These are phyloP conservation scores for Micronisus gabar DNA, from an alignment of 2,113 vertebrate species.

Conservation along the genomic window DNA sequence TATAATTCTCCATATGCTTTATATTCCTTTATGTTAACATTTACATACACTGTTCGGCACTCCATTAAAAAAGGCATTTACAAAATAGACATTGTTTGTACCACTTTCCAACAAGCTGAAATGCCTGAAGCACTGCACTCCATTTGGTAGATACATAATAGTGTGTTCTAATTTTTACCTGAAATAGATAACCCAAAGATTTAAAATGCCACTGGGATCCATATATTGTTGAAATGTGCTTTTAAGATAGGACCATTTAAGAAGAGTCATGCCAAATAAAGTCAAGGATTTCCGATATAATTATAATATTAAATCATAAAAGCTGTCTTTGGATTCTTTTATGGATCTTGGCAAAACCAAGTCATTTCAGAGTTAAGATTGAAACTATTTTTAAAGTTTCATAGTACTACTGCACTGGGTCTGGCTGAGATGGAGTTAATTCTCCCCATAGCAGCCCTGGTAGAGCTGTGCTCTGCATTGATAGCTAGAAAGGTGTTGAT, in stretches of 20 bases:
- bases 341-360: background rate
- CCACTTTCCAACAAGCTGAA: slow-evolving; percentile 30
- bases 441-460: background rate
- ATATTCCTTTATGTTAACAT: slow-evolving; percentile 30
- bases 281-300: background rate
- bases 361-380: background rate
- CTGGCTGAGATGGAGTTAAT: background rate
- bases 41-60: background rate
- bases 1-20: slow-evolving; percentile 5
- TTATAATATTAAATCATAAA: slow-evolving; percentile 13
- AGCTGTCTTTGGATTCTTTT: background rate
- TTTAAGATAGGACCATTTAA: slow-evolving; percentile 33
- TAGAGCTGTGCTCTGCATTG: background rate
- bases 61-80: slow-evolving; percentile 49
- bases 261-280: slow-evolving; percentile 3
- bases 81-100: slow-evolving; percentile 53
- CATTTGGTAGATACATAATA: slow-evolving; percentile 58
- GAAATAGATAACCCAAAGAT: slow-evolving; percentile 35
- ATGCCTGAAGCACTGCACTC: slow-evolving; percentile 63
- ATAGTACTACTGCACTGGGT: background rate
- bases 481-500: too few relatives aligned
- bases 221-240: slow-evolving; percentile 50
- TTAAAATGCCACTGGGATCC: slow-evolving; percentile 52
- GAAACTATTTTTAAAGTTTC: background rate
- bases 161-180: slow-evolving; percentile 62